phyloP scores from a whole-genome alignment of 2,113 vertebrate species.

The Nothobranchius kuhntae region DNA sequence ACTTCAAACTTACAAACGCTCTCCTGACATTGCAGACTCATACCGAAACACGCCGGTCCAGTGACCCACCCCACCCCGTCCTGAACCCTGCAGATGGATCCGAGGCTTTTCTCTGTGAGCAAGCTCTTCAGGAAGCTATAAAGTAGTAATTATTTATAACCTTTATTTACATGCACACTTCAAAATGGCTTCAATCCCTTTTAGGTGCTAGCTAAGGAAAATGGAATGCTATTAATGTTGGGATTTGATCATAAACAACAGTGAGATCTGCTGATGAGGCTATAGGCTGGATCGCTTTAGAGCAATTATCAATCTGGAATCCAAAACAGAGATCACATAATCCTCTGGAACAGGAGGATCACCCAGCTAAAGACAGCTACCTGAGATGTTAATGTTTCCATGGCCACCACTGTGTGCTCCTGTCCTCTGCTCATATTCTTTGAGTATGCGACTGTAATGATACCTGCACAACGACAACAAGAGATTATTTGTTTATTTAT shows the following conservation, averaged over 20 bases:
- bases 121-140: no score
- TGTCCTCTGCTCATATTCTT: conserved; percentile 40
- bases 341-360: background rate
- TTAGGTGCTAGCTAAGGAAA: background rate
- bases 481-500: background rate
- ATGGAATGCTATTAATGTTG: background rate
- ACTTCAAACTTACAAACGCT: no score
- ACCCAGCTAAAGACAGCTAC: conserved; percentile 35
- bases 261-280: background rate
- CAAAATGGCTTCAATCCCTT: background rate
- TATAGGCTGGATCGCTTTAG: background rate
- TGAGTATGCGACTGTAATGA: conserved; percentile 63
- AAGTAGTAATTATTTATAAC: no score
- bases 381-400: conserved; percentile 3
- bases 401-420: conserved; percentile 6
- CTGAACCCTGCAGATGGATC: no score
- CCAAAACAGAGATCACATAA: no score
- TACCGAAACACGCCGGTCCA: no score
- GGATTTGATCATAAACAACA: background rate
- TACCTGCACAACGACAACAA: conserved; percentile 55
- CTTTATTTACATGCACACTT: no score
- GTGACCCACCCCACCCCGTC: no score
- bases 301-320: background rate
- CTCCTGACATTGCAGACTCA: no score
- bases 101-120: no score